Evolutionary conservation across 2,888 invertebrate genomes (phyloP), one percentile per base, ranked within the genome.

Genomic region (Graphium colonna): DNA sequence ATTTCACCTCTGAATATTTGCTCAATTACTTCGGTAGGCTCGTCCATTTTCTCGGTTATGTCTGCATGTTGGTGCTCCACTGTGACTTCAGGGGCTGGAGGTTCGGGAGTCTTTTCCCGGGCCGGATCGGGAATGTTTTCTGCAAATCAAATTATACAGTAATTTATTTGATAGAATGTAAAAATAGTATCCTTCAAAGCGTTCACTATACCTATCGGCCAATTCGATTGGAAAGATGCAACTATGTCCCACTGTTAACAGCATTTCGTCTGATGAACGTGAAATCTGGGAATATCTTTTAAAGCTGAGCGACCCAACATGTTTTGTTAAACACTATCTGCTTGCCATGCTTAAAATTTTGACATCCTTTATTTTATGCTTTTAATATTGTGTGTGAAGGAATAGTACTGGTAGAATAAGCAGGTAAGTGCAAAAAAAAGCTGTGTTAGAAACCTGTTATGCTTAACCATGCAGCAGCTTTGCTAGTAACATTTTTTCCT

Each of bases 1-100:
- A 13, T 33, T 51, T 47, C 53, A 83, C 87, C 87, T 73, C 73
- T 79, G 58, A 87, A 88, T 77, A 88, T 87, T 59, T 85, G 87
- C 52, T 87, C 87, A 0, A 84, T 68, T 46, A 83, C 83, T 31
- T 85, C 85, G 0, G 85, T 83, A 2, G 74, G 79, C 0, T 87
- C 83, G 0, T 84, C 64, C 3, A 68, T 56, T 7, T 82, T 79
- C 0, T 82, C 76, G 0, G 85, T 83, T 36, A 77, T 46, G 15
- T 82, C 79, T 0, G 78, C 69, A 0, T 63, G 66, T 1, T 68
- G 16, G n/a, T 31, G 43, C 10, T 36, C 45, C 0, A 51, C 21
- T 17, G 18, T 51, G 58, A 21, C 3, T 53, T 52, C 5, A 53
- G 57, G 9, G 41, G 49, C 7, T 33, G 57, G 0, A 67, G 69